Evolutionary conservation across 2,113 vertebrate species (phyloP), one percentile per base, ranked within the genome.

Genomic region (Labrus mixtus): DNA sequence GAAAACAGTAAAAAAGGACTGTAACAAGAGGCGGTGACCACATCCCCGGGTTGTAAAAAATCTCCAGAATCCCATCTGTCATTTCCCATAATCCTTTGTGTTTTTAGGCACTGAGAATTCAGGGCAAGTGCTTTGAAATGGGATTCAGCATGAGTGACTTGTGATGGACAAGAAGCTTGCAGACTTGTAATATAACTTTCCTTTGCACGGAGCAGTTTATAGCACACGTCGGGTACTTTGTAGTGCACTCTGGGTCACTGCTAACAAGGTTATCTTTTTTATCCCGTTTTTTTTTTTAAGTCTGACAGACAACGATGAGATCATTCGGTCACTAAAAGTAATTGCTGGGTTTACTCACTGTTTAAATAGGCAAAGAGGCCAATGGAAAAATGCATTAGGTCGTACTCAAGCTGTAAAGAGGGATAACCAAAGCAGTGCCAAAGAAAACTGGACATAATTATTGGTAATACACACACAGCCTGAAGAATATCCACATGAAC

Each of bases 401-500:
- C 37, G 41, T 65, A 16, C 51, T 84, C 63, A 77, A 48, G 1
- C 43, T 76, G 76, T 58, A 74, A 54, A 64, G 29, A 85, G 51
- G 19, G 56, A 81, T 76, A 86, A 74, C 66, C 19, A 69, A 85
- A 15, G 48, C 11, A 29, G 56, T 37, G 87, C 90, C 82, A 90
- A 89, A 90, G 81, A 90, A 83, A 90, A 84, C 67, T 54, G 53
- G 72, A 48, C 56, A 68, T 70, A 39, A 80, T 83, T 74, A 73
- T 62, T 66, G 73, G 12, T 58, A 60, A 54, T 29, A 48, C 22
- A 48, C 37, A 73, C 74, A 23, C 62, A 75, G 57, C 60, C 48
- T 64, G 29, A 46, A 39, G 56, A 80, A 77, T 55, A 82, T 72
- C 41, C 33, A 37, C 45, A 68, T 72, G 71, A 83, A 56, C 46